These are phyloP conservation scores for Sphaeridia pumilis DNA, from an alignment of 2,888 invertebrate species.

Conservation along the genomic window DNA sequence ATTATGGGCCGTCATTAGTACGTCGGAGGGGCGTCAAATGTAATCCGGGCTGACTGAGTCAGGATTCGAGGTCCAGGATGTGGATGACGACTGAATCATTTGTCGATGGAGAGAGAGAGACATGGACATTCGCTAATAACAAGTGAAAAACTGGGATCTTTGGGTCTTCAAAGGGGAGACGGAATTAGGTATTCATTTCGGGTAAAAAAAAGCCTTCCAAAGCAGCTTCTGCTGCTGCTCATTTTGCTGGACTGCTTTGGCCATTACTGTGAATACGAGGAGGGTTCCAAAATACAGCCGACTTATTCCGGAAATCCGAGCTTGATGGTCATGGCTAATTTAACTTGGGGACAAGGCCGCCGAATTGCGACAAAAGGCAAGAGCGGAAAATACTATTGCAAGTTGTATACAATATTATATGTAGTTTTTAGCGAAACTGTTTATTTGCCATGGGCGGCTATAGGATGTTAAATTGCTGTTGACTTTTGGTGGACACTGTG, in stretches of 20 bases:
- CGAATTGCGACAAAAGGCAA: no score
- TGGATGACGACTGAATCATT: background rate
- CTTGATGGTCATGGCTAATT: constrained; percentile 22
- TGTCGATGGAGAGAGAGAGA: background rate
- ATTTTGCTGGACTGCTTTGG: constrained; percentile 8
- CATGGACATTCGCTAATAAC: background rate
- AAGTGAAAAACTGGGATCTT: background rate
- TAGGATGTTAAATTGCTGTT: background rate
- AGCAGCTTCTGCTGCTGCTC: background rate
- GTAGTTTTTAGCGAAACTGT: no score
- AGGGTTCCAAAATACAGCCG: no score
- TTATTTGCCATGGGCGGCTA: background rate
- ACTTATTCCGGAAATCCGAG: constrained; percentile 17
- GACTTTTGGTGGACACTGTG: background rate
- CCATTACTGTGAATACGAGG: background rate
- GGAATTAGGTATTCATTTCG: background rate
- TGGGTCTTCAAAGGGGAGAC: background rate
- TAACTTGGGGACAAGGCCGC: no score
- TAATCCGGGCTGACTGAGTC: no score
- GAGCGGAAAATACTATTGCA: no score
- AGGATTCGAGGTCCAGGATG: background rate
- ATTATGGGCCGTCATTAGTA: no score
- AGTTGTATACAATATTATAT: no score
- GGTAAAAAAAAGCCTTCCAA: background rate
- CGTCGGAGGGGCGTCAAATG: no score